Evolutionary conservation across 2,888 invertebrate species (phyloP), one percentile per base, ranked within the genome.

Genomic region (Xestia rhomboidea): DNA sequence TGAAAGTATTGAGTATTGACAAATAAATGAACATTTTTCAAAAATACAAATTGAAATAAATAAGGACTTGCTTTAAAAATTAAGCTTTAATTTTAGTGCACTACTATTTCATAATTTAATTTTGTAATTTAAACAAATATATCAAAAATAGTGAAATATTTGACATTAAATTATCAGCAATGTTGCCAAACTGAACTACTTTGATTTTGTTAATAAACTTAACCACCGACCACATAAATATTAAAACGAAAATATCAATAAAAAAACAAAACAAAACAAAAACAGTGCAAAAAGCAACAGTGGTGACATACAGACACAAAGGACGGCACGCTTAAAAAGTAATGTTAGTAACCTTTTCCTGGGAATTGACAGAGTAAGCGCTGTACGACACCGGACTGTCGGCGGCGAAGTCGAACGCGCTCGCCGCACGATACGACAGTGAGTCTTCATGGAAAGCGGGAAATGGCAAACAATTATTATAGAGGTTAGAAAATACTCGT

Each of bases 311-410:
- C 73, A 87, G 21, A 85, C 76, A 82, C 67, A 89, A 79, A 89
- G 76, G 82, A 90, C 88, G 73, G 67, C 88, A 90, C 90, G 70
- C 75, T 84, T 82, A 85, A 15, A 81, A 67, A 81, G 38, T 78
- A 83, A 89, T 91, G 94, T 96, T 96, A 96, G 95, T 96, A 95
- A 97, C 97, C 97, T 97, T 96, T 82, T 96, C 96, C 87, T 96
- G 96, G 11, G 95, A 93, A 92, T 95, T 94, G 93, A 96, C 95
- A 73, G 97, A 96, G 92, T 93, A 95, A 87, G 95, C 95, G 92
- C 96, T 96, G 94, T 94, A 95, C 72, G 96, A 95, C 81, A 96
- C 94, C 11, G 95, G 94, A 79, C 94, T 94, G 90, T 95, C 95
- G 13, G 91, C 94, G 51, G 93, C 93, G 91, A 97, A 97, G 93